phyloP scores from a whole-genome alignment of 2,797 vertebrate genomes.

The Ficedula albicollis region DNA sequence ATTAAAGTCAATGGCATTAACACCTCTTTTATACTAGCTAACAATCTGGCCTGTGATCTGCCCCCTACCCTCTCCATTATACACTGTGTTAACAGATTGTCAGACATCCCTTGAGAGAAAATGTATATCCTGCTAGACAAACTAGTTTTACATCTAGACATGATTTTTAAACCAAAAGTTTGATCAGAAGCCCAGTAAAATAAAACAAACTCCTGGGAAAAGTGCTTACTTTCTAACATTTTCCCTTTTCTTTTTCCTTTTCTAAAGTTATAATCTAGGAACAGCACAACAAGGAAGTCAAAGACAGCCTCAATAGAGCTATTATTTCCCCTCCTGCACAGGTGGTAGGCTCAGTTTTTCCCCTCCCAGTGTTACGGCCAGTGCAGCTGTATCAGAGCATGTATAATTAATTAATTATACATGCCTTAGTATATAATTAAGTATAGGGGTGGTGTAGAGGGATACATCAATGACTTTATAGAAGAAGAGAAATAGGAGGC shows the following conservation, averaged over 20 bases:
- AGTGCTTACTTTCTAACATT: not conserved
- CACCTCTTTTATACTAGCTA: conserved; percentile 54
- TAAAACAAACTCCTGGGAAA: not conserved
- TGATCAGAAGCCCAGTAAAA: not conserved
- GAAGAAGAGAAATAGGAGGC: not conserved
- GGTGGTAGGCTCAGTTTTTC: conserved; percentile 51
- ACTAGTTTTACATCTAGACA: not conserved
- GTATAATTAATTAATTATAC: conserved; percentile 67
- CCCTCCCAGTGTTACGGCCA: not conserved
- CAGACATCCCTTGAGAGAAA: conserved; percentile 30
- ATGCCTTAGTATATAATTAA: conserved; percentile 55
- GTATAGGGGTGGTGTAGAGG: not conserved
- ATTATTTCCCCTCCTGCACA: conserved; percentile 48
- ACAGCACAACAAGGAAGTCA: not conserved
- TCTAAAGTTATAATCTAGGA: not conserved
- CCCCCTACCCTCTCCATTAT: conserved; percentile 53
- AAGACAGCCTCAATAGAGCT: conserved; percentile 19
- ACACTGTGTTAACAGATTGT: conserved; percentile 53
- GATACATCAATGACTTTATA: not conserved
- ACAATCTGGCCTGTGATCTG: conserved; percentile 61
- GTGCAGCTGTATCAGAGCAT: conserved; percentile 47
- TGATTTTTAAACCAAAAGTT: not conserved
- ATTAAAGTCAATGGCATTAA: conserved; percentile 63
- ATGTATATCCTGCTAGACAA: not conserved
- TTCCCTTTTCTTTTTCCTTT: not conserved